A percentile compares a stretch with the other conserved stretches of the same genome.
phyloP scores from a whole-genome alignment of 2,888 invertebrate species.

The Auanema sp. region DNA sequence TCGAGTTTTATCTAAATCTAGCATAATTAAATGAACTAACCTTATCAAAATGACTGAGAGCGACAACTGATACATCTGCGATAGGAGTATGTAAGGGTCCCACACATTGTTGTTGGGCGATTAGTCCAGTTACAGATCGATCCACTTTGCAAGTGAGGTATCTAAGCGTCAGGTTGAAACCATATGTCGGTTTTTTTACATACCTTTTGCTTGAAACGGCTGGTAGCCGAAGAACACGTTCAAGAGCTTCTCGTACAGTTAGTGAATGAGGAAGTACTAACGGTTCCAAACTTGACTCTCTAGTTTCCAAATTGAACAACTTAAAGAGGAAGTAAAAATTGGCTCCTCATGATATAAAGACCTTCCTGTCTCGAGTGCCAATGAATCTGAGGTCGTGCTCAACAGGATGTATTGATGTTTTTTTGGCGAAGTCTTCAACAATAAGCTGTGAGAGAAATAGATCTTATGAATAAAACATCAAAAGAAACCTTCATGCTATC shows the following conservation, averaged over 20 bases:
- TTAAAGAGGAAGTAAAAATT: constrained; percentile 58
- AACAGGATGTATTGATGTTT: background rate
- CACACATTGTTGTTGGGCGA: constrained; percentile 97
- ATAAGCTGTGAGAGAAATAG: constrained; percentile 61
- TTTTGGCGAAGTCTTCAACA: constrained; percentile 71
- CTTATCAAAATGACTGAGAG: constrained; percentile 79
- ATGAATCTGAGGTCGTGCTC: constrained; percentile 11
- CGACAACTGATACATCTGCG: constrained; percentile 85
- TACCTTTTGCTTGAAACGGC: constrained; percentile 87
- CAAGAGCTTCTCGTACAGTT: constrained; percentile 74
- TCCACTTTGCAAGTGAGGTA: constrained; percentile 63
- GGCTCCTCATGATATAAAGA: too few relatives aligned
- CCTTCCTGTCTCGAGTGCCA: background rate
- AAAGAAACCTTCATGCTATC: too few relatives aligned
- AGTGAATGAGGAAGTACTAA: constrained; percentile 69
- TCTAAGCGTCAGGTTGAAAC: too few relatives aligned
- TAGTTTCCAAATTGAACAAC: constrained; percentile 73
- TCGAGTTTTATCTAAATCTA: too few relatives aligned
- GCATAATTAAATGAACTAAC: constrained; percentile 20
- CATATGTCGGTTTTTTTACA: background rate
- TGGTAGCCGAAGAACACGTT: constrained; percentile 80
- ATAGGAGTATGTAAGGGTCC: constrained; percentile 94
- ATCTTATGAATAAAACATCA: background rate
- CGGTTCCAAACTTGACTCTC: constrained; percentile 14
- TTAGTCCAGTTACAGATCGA: constrained; percentile 87